Base-by-base conservation (phyloP, 2,113 vertebrate species). In the Zosterops borbonicus region DNA sequence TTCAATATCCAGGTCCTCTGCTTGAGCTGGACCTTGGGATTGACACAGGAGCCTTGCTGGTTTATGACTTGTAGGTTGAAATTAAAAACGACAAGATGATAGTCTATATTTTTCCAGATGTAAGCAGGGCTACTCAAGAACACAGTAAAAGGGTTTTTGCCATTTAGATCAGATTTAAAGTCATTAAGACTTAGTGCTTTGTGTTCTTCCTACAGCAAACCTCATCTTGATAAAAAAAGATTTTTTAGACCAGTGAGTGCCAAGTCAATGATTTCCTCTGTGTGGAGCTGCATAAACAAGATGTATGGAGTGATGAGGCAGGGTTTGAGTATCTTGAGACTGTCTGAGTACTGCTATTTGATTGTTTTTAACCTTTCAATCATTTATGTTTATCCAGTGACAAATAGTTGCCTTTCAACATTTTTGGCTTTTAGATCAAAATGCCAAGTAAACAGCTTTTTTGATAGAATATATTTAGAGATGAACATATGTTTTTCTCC, bases 221-320 rank as follows among this genome's bases (percentile, higher is more conserved):
- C n/a, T 91, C 41, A 50, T 33, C 25, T 74, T 74, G 63, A 80
- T 24, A 74, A 74, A 88, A 77, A 88, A 25, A 10, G 23, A 37
- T 67, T 88, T 94, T 94, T 96, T 83, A 88, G 92, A 91, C 49
- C 11, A 50, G 55, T 76, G 42, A 67, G 31, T 77, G 44, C 52
- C 67, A 62, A 90, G 33, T 29, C 68, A 74, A 22, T n/a, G 12
- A 67, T 86, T 85, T 94, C 82, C 33, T 92, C 70, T 88, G n/a
- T 63, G 41, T 58, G 56, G 22, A 77, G 12, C 50, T 94, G 35
- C 63, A 74, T 77, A 80, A 95, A 80, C 35, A 88, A 85, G 12
- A n/a, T 37, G 1, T 18, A 63, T 44, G 14, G 68, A 88, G 83
- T 13, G 18, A 76, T 70, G 84, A 92, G 74, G 18, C 9, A 73